Conservation (phyloP, 92 coral and sea anemone species). For the Desmophyllum pertusum region DNA sequence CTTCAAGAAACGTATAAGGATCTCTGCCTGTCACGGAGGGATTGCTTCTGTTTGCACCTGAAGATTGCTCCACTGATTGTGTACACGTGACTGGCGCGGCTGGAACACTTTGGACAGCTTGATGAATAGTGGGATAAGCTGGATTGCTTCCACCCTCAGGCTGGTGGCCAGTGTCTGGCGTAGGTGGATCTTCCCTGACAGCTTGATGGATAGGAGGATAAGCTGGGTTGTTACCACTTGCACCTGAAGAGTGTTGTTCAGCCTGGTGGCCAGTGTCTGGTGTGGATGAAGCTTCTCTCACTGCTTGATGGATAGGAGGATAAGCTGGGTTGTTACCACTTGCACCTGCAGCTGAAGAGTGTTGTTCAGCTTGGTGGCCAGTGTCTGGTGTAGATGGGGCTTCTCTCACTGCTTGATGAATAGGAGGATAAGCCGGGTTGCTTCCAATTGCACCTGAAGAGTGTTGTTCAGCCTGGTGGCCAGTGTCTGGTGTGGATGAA, state of each 20-base stretch:
- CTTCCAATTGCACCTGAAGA: not conserved
- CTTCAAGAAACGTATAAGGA: conserved; percentile 10
- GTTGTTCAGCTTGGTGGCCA: not conserved
- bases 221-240: not conserved
- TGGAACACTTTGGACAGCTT: not conserved
- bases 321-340: conserved; percentile 9
- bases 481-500: not conserved
- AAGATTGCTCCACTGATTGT: not conserved
- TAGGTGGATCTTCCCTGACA: not conserved
- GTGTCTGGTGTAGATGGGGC: not conserved
- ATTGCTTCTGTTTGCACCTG: not conserved
- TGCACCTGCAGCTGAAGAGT: not conserved
- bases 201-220: conserved; percentile 24
- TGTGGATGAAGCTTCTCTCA: not conserved
- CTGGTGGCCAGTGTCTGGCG: not conserved
- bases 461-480: not conserved
- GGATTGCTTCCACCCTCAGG: not conserved
- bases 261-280: not conserved
- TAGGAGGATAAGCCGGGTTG: conserved; percentile 32
- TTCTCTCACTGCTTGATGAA: not conserved
- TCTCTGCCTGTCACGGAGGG: not conserved
- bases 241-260: not conserved
- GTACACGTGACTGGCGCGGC: not conserved
- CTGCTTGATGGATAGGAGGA: conserved; percentile 22
- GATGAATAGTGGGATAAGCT: not conserved